Base-by-base conservation (phyloP, 2,113 vertebrate species). In the Oncorhynchus masou region DNA sequence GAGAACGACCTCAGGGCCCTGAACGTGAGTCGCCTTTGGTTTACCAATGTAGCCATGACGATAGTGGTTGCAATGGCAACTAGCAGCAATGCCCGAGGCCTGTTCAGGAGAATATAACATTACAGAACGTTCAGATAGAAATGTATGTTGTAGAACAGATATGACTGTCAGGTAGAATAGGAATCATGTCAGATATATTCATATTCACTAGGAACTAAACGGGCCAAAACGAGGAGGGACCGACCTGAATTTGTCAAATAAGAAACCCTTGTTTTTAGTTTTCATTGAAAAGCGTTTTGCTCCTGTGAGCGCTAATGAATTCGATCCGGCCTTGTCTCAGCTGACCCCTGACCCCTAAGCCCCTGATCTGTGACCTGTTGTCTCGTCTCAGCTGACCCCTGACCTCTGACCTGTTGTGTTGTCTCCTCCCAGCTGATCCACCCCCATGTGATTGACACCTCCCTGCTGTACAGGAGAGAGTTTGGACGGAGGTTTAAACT, bases 391-490 rank as follows among this genome's bases (percentile, higher is more conserved):
- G 96, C 90, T 98, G 90, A 94, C 96, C 83, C 95, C 62, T 68
- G 27, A 74, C 24, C 22, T 15, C 29, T 31, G 11, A 5, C 25
- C 3, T n/a, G 25, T 7, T 39, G 5, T n/a, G 25, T 29, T 6
- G 5, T 12, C 11, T 69, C 62, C n/a, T 59, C 88, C 31, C 87
- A 97, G 96, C 90, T 98, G 90, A 94, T 96, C 82, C 95, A 98
- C 83, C 94, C 82, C 31, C 94, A 95, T 59, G 91, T 97, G 9
- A 96, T 98, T 73, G 96, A 99, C 86, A 96, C 96, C 9, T 95
- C 97, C 0, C 78, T 97, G 86, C 94, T 99, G 73, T 98, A 95
- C 90, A 87, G 87, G 73, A 91, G 86, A 83, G 88, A 90, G 4
- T 92, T 85, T 60, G 93, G 94, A 25, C 93, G 82, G 85, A 95